These are phyloP conservation scores for Micrastur ruficollis DNA, from an alignment of 2,797 vertebrate species.

Conservation along the genomic window DNA sequence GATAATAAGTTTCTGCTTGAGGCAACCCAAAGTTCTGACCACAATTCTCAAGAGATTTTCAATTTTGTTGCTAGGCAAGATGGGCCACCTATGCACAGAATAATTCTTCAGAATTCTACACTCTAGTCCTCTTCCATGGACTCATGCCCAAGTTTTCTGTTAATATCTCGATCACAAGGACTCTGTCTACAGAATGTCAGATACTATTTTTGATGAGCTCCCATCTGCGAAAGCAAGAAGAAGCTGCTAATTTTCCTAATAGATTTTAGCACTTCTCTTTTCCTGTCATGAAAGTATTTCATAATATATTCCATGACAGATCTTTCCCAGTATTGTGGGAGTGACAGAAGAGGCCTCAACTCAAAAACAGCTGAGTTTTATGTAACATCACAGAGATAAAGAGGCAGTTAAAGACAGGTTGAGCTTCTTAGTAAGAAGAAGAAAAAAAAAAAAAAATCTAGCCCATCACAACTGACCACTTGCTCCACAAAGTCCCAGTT, in stretches of 20 bases:
- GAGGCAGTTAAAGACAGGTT: slow-evolving; percentile 39
- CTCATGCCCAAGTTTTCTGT: slow-evolving; percentile 55
- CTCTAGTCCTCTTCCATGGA: slow-evolving; percentile 40
- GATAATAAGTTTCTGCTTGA: background rate
- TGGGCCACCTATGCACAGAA: slow-evolving; percentile 22
- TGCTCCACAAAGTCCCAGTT: slow-evolving; percentile 99
- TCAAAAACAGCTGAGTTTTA: slow-evolving; percentile 60
- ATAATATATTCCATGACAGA: slow-evolving; percentile 64
- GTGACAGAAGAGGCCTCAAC: slow-evolving; percentile 57
- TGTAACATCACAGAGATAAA: slow-evolving; percentile 41
- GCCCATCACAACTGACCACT: slow-evolving; percentile 86
- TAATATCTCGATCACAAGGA: slow-evolving; percentile 65
- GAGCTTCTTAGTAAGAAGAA: background rate
- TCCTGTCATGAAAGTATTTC: slow-evolving; percentile 62
- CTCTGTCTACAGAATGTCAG: slow-evolving; percentile 64
- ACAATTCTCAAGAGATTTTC: slow-evolving; percentile 12
- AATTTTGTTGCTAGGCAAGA: slow-evolving; percentile 51
- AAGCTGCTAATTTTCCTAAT: slow-evolving; percentile 64
- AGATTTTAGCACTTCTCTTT: slow-evolving; percentile 66
- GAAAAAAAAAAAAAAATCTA: slow-evolving; percentile 3
- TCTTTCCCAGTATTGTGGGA: slow-evolving; percentile 62
- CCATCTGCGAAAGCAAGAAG: slow-evolving; percentile 62
- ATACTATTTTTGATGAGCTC: slow-evolving; percentile 65
- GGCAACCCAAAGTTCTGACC: slow-evolving; percentile 10
- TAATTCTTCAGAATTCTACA: slow-evolving; percentile 30